Percentiles rank a stretch among this genome's conserved stretches.
phyloP scores from a whole-genome alignment of 2,888 invertebrate species.

The Parasteatoda lunata region DNA sequence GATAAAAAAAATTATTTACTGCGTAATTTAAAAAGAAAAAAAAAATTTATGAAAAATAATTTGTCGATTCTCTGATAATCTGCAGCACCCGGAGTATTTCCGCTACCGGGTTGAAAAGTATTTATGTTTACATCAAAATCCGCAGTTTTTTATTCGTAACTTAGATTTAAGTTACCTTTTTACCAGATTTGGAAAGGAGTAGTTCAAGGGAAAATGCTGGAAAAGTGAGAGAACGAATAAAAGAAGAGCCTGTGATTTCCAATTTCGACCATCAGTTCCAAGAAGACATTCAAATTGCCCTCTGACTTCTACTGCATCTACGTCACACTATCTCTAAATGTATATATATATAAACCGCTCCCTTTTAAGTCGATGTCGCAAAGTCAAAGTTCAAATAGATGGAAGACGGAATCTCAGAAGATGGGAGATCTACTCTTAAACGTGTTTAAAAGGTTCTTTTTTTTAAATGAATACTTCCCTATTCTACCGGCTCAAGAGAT shows the following conservation, averaged over 20 bases:
- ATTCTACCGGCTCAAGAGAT: constrained; percentile 7
- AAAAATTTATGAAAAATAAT: no score
- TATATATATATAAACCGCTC: constrained; percentile 37
- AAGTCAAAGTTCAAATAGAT: constrained; percentile 38
- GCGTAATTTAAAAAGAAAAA: no score
- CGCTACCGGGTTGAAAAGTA: no score
- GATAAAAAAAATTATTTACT: no score
- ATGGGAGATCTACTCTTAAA: constrained; percentile 42
- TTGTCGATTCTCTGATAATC: no score
- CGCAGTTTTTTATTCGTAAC: no score
- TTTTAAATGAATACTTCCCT: constrained; percentile 6
- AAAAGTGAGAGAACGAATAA: neutral
- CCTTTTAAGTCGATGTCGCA: constrained; percentile 14
- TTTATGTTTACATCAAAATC: no score
- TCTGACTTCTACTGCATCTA: constrained; percentile 31
- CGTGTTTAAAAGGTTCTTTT: constrained; percentile 63
- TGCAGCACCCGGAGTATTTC: no score
- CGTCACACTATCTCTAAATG: constrained; percentile 44
- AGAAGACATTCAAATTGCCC: constrained; percentile 31
- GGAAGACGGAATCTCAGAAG: constrained; percentile 15
- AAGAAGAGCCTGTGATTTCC: constrained; percentile 28
- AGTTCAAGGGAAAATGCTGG: neutral
- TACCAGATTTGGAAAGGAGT: neutral
- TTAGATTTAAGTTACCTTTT: no score
- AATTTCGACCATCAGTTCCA: constrained; percentile 40